phyloP scores from a whole-genome alignment of 2,888 invertebrate species.

The Apamea epomidion region DNA sequence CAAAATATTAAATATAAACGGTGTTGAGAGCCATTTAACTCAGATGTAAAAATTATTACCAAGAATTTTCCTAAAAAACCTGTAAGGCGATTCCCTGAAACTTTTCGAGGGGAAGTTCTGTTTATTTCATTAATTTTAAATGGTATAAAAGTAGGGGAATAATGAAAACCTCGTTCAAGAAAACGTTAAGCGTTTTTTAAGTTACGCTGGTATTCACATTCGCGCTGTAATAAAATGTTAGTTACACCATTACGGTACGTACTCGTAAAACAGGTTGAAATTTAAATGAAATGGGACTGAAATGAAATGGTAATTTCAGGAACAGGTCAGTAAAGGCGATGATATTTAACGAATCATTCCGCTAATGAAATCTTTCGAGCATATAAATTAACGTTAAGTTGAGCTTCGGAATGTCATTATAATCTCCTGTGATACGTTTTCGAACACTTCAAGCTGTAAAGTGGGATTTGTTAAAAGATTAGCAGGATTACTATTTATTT shows the following conservation, averaged over 20 bases:
- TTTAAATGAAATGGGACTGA: conserved; percentile 45
- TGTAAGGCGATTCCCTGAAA: conserved; percentile 17
- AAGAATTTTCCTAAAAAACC: conserved; percentile 7
- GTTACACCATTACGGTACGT: conserved; percentile 53
- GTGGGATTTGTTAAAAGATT: background rate
- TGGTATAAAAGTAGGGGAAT: conserved; percentile 9
- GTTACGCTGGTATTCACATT: conserved; percentile 45
- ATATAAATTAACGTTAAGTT: conserved; percentile 28
- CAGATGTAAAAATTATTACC: conserved; percentile 3
- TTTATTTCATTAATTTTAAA: conserved; percentile 53
- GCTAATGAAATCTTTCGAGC: conserved; percentile 52
- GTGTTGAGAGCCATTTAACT: background rate
- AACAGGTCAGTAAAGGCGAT: conserved; percentile 52
- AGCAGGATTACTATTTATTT: background rate
- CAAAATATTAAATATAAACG: background rate
- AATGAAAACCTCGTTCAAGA: conserved; percentile 38
- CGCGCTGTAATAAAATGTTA: conserved; percentile 49
- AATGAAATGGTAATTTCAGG: conserved; percentile 58
- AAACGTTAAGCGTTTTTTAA: conserved; percentile 45
- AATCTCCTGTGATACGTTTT: conserved; percentile 4
- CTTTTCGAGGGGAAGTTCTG: conserved; percentile 18
- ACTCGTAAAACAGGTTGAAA: conserved; percentile 42
- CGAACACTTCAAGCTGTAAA: background rate
- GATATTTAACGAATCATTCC: conserved; percentile 48
- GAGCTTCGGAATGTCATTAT: conserved; percentile 16